Base-by-base conservation (phyloP, 2,797 vertebrate species). In the Schizothorax lantsangensis region DNA sequence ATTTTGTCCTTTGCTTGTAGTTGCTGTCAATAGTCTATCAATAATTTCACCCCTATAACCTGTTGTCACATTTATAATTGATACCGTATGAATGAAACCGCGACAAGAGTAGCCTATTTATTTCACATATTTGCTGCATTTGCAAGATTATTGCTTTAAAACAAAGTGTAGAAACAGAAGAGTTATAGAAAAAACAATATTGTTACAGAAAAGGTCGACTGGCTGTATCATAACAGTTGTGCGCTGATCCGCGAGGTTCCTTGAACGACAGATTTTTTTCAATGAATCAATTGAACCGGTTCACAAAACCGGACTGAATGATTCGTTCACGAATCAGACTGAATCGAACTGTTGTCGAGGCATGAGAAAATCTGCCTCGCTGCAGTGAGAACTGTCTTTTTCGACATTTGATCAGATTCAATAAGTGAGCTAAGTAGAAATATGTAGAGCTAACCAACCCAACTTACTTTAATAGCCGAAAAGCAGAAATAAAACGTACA, bases 31-130 rank as follows among this genome's bases (percentile, higher is more conserved):
- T 12, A 17, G 2, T 19, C 14, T 82, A 11, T 49, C 40, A 38
- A n/a, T 14, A 15, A 79, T 68, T 23, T 79, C 19, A 1, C 21
- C 30, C 7, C 8, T 40, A 33, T 66, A 59, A 80, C 75, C 84
- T 85, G 84, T 85, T 85, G 77, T 79, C 38, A 45, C 49, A 71
- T 85, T 85, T 57, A 57, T 59, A 47, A 71, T 85, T 57, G 47
- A 69, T 33, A 45, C 38, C 38, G 9, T 11, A 45, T 45, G 54
- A 84, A 47, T 38, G 40, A 66, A 84, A 49, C 30, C 36, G 6
- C 30, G 19, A 49, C 43, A 17, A 66, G 57, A 43, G 57, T 23
- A 26, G 14, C 47, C 4, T 14, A 54, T 77, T 19, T 75, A 30
- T 66, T 33, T 54, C 10, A 23, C 19, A 11, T 0, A 45, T 45